Evolutionary conservation across 2,113 vertebrate genomes (phyloP).

Genomic region (Neodontobutis hainanensis): DNA sequence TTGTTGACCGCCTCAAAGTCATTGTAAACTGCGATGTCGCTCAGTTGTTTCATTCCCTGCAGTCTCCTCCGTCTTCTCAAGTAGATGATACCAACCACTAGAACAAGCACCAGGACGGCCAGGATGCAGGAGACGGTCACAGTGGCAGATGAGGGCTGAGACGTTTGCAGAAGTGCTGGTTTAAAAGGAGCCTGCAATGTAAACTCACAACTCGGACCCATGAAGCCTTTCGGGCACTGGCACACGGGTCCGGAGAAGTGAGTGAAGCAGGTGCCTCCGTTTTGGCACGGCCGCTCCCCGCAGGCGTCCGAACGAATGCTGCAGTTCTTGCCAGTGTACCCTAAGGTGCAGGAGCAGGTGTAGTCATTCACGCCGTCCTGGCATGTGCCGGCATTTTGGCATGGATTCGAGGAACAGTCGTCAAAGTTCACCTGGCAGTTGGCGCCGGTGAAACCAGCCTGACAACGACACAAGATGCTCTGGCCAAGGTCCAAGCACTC

Average conservation of each 20-base stretch:
- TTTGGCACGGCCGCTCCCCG: conserved; percentile 80
- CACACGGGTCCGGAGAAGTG: conserved; percentile 90
- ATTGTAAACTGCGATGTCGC: conserved; percentile 75
- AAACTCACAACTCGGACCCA: conserved; percentile 89
- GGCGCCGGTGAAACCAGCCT: conserved; percentile 85
- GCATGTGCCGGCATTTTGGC: conserved; percentile 92
- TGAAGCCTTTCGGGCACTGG: conserved; percentile 86
- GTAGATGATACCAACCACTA: conserved; percentile 75
- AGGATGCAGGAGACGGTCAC: conserved; percentile 79
- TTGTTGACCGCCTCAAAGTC: conserved; percentile 82
- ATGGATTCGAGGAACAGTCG: conserved; percentile 89
- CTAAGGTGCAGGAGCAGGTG: conserved; percentile 87
- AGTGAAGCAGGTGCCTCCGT: conserved; percentile 88
- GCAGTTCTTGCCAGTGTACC: conserved; percentile 87
- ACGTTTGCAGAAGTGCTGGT: conserved; percentile 60
- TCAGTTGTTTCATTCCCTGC: conserved; percentile 72
- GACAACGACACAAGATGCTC: conserved; percentile 91
- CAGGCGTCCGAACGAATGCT: conserved; percentile 84
- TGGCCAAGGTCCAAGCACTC: conserved; percentile 94
- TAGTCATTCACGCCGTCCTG: conserved; percentile 85
- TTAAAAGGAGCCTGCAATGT: conserved; percentile 71
- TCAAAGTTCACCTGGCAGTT: conserved; percentile 90
- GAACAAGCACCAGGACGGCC: conserved; percentile 77
- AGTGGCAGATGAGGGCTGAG: conserved; percentile 75
- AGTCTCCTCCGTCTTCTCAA: conserved; percentile 71